Percentiles rank a stretch among this genome's conserved stretches.
These are phyloP conservation scores for Acrobasis suavella DNA, from an alignment of 2,888 invertebrate genomes.

Conservation along the genomic window DNA sequence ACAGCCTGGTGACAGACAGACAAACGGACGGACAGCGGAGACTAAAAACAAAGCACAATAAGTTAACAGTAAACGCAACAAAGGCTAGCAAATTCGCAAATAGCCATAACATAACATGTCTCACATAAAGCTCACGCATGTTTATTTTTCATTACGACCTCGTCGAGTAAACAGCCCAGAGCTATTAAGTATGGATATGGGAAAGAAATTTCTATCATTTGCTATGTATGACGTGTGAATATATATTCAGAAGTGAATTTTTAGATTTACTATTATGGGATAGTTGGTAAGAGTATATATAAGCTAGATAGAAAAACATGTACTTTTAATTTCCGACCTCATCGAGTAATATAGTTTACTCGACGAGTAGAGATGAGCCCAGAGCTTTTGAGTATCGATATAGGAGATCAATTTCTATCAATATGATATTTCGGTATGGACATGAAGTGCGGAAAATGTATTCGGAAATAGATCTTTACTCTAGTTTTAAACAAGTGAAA, in stretches of 20 bases:
- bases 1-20: background rate
- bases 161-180: conserved; percentile 50
- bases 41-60: conserved; percentile 16
- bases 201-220: conserved; percentile 38
- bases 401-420: background rate
- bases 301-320: conserved; percentile 51
- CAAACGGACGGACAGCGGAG: too few relatives aligned
- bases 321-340: conserved; percentile 78
- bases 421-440: background rate
- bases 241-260: too few relatives aligned
- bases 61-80: conserved; percentile 26
- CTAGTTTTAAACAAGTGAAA: too few relatives aligned
- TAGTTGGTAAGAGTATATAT: too few relatives aligned
- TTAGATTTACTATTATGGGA: too few relatives aligned
- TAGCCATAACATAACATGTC: conserved; percentile 68
- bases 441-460: too few relatives aligned
- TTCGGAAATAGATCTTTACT: too few relatives aligned
- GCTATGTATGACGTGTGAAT: too few relatives aligned
- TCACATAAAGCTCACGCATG: conserved; percentile 68
- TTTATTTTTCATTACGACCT: conserved; percentile 80
- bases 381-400: conserved; percentile 9
- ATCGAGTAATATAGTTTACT: conserved; percentile 44
- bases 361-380: too few relatives aligned
- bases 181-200: conserved; percentile 50
- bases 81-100: conserved; percentile 42